Base-by-base conservation (phyloP, 2,888 invertebrate genomes). In the Seira ritae region DNA sequence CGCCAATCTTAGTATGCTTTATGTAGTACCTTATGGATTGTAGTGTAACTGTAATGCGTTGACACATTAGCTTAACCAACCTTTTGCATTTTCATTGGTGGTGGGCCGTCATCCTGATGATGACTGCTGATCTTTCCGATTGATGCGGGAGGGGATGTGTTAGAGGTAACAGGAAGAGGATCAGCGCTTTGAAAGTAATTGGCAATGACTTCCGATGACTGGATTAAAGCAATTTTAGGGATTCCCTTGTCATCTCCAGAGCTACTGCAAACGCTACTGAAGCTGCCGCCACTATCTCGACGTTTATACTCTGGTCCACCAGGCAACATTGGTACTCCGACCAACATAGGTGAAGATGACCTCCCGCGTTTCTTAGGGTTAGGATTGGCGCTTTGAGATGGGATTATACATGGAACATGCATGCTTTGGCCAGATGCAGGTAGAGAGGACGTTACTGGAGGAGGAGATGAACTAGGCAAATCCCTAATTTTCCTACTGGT, bases 401-500 rank as follows among this genome's bases (percentile, higher is more conserved):
- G 42, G 12, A 12, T 8, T 42, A 42, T 42, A 12, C 42, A 42
- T 23, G 72, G 10, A 0, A 60, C 37, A 1, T 19, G 1, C 2
- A 69, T 37, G 12, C 42, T 37, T 42, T 22, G n/a, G 15, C 24
- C n/a, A 4, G 70, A 23, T 46, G 82, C 8, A 24, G 12, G 17
- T 42, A 67, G 37, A 31, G 77, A 50, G 8, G 77, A 19, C 0
- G 37, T 1, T 3, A 31, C 19, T 68, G 74, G 60, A n/a, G 71
- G 15, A 23, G 55, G 50, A 6, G 75, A 37, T 2, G 68, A 20
- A 12, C 17, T 19, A 31, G 77, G 79, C 42, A 79, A 55, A 20
- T 84, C 84, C 67, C 81, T 67, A 10, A 85, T 85, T 76, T 85
- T 85, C 15, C 85, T 55, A 70, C 83, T 83, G 4, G 85, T 85